phyloP scores from a whole-genome alignment of 2,113 vertebrate genomes.

The Hippolais icterina region DNA sequence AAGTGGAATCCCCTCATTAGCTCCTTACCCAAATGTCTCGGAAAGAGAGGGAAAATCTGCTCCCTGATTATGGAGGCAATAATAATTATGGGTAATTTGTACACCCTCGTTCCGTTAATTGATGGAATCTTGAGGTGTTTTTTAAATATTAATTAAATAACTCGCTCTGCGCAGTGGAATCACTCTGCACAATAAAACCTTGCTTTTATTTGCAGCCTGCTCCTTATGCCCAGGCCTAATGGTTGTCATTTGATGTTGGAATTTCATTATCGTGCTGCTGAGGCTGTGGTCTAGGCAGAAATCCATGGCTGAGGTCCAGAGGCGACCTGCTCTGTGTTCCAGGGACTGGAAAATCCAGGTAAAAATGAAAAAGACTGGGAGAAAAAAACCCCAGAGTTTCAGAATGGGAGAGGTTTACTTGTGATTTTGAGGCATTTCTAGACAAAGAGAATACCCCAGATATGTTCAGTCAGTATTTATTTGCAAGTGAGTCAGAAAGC shows the following conservation, averaged over 20 bases:
- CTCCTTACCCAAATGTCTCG: background rate
- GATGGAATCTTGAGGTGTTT: conserved; percentile 27
- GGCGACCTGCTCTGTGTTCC: rapidly evolving
- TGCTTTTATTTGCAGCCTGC: background rate
- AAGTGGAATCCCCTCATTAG: conserved; percentile 37
- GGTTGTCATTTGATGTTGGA: background rate
- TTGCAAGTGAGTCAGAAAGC: background rate
- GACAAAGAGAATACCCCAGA: background rate
- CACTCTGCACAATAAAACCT: background rate
- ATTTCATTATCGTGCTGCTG: background rate
- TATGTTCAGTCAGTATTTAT: background rate
- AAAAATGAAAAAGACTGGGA: background rate
- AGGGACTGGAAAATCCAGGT: background rate
- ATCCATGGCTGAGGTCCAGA: background rate
- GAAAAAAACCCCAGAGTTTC: background rate
- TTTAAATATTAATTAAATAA: conserved; percentile 37
- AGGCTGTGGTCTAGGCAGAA: background rate
- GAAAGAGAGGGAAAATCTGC: background rate
- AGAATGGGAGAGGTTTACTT: background rate
- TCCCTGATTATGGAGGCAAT: conserved; percentile 29
- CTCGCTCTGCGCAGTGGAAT: background rate
- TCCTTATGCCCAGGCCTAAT: background rate
- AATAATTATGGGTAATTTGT: conserved; percentile 55
- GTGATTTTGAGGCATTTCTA: background rate
- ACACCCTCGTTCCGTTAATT: conserved; percentile 8